A percentile compares a stretch with the other conserved stretches of the same genome.
Conservation (phyloP, 1,140 invertebrate species). For the Drosophila persimilis region DNA sequence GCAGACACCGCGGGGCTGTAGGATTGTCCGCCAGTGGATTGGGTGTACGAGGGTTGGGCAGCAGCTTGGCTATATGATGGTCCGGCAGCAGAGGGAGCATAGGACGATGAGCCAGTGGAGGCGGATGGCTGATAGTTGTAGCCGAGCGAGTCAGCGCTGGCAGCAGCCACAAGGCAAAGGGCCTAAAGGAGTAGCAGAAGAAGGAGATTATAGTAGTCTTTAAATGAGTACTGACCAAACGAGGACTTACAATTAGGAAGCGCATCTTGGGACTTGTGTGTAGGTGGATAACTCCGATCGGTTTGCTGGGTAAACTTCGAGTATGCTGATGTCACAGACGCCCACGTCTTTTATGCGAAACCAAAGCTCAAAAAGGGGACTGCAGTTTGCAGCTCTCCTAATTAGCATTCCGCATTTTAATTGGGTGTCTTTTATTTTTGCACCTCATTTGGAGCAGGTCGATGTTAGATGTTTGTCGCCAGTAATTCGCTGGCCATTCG, state of each 20-base stretch:
- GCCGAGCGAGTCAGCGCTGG: conserved; percentile 41
- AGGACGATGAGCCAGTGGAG: conserved; percentile 35
- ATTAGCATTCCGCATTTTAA: conserved; percentile 41
- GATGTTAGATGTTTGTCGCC: conserved; percentile 1
- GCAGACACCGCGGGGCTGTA: conserved; percentile 17
- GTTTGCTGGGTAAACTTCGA: conserved; percentile 44
- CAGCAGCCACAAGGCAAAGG: conserved; percentile 49
- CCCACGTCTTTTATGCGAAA: conserved; percentile 71
- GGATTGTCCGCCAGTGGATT: conserved; percentile 10
- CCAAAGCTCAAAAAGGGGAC: background rate
- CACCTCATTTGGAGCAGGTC: conserved; percentile 31
- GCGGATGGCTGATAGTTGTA: conserved; percentile 67
- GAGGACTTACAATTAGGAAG: conserved; percentile 65
- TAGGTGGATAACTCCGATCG: conserved; percentile 51
- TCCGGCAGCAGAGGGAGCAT: conserved; percentile 17
- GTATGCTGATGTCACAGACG: conserved; percentile 48
- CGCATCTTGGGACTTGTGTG: conserved; percentile 59
- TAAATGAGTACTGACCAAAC: background rate
- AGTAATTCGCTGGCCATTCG: conserved; percentile 2
- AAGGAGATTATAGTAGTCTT: background rate
- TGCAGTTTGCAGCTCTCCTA: conserved; percentile 33
- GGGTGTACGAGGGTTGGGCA: conserved; percentile 30
- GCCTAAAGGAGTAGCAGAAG: conserved; percentile 8
- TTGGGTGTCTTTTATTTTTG: conserved; percentile 39
- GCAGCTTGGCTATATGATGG: conserved; percentile 11